Percentiles rank a stretch among this genome's conserved stretches.
Conservation (phyloP, 2,797 vertebrate genomes). For the Mastacembelus armatus region DNA sequence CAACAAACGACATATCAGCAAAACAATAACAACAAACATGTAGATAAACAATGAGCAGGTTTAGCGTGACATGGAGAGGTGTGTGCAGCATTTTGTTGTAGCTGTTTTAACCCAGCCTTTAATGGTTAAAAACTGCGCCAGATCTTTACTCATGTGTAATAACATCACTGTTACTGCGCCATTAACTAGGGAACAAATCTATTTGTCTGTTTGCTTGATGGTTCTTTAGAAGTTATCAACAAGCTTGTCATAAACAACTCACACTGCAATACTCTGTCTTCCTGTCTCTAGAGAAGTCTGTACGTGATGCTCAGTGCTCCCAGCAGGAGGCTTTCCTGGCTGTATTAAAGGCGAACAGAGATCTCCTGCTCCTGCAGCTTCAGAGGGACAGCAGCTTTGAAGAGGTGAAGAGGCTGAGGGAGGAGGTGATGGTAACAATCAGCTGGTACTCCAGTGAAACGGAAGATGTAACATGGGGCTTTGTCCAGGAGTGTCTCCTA, state of each 20-base stretch:
- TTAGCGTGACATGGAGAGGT: neutral
- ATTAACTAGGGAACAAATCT: neutral
- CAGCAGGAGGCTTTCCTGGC: conserved; percentile 78
- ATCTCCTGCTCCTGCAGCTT: conserved; percentile 77
- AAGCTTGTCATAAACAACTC: neutral
- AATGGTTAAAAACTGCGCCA: neutral
- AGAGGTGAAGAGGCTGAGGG: conserved; percentile 58
- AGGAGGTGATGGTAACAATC: conserved; percentile 33
- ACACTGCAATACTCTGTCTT: conserved; percentile 5
- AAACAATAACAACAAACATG: too few species aligned
- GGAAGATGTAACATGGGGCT: conserved; percentile 85
- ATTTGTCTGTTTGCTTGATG: too few species aligned
- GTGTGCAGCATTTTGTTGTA: neutral
- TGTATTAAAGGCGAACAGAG: conserved; percentile 81
- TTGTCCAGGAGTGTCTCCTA: conserved; percentile 86
- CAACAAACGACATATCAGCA: too few species aligned
- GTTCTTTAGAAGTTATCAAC: too few species aligned
- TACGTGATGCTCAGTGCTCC: conserved; percentile 61
- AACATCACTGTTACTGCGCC: too few species aligned
- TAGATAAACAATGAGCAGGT: neutral
- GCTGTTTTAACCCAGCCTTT: too few species aligned
- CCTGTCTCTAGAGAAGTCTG: conserved; percentile 68
- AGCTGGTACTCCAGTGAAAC: conserved; percentile 71
- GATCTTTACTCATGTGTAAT: neutral
- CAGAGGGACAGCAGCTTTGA: conserved; percentile 63